Base-by-base conservation (phyloP, 2,797 vertebrate species). In the Sebastes glaucus region DNA sequence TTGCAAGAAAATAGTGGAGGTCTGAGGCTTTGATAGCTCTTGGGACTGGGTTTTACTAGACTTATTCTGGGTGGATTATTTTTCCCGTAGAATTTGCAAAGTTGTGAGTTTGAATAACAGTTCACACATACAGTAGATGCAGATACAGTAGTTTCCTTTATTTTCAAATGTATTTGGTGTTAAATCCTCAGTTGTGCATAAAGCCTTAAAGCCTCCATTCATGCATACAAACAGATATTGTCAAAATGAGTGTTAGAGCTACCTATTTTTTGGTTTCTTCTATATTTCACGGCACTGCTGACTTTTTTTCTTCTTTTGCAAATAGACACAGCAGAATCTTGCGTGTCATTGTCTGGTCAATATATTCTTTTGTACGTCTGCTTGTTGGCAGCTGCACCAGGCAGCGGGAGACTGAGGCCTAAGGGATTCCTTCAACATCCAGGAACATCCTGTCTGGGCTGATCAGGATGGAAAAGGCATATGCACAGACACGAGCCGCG, bases 381-480 rank as follows among this genome's bases (percentile, higher is more conserved):
- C 83, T 84, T 89, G 86, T 86, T 85, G 88, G 84, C 84, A 91
- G 83, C 81, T 82, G 88, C 81, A 71, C 13, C 55, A 68, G 70
- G 65, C 78, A 75, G 8, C 81, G 20, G 78, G 89, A 90, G 71
- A 83, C 82, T 3, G 56, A 74, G 81, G 75, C 91, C 88, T 69
- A 1, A 81, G 89, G 88, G 88, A 93, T 83, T 88, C 79, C 69
- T 67, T 20, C 30, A 76, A 82, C 86, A 85, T 87, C 74, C 74
- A 82, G 81, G 75, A 88, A 87, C 88, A 92, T 91, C 86, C 83
- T 81, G 86, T 83, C 87, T 80, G 74, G 42, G 76, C 84, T 84
- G 82, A 73, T 89, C 82, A 20, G 78, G 73, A 82, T 69, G 71
- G 72, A 66, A 57, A 78, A 82, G 77, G 32, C 87, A 91, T 80